Evolutionary conservation across 2,888 invertebrate species (phyloP).

Genomic region (Altica lythri): DNA sequence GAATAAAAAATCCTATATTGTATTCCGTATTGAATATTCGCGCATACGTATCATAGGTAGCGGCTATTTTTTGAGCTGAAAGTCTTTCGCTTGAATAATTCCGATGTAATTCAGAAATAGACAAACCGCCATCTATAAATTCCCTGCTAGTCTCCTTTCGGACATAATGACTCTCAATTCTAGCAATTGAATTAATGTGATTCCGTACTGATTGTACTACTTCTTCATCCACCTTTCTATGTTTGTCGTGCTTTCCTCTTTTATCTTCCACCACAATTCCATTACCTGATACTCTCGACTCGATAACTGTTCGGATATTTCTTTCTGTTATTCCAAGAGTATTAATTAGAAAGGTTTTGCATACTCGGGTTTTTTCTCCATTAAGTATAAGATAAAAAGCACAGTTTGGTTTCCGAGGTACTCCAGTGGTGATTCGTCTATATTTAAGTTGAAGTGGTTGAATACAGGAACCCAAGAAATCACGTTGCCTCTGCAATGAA

Average conservation of each 20-base stretch:
- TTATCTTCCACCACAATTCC: not conserved
- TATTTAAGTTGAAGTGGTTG: constrained; percentile 9
- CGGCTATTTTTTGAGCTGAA: not conserved
- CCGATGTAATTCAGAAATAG: not conserved
- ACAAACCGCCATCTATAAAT: not conserved
- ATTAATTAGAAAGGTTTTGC: constrained; percentile 10
- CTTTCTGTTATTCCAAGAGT: constrained; percentile 7
- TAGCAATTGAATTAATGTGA: not conserved
- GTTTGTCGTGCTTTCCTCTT: constrained; percentile 3
- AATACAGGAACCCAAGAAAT: constrained; percentile 13
- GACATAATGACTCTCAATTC: not conserved
- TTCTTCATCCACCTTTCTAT: not conserved
- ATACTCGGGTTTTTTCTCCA: constrained; percentile 13
- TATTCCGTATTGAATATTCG: no score
- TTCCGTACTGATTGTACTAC: not conserved
- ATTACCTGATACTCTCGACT: not conserved
- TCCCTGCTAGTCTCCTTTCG: not conserved
- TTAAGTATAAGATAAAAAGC: constrained; percentile 8
- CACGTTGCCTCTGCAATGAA: constrained; percentile 2
- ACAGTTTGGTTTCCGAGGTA: constrained; percentile 10
- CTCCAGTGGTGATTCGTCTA: constrained; percentile 6
- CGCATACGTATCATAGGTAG: not conserved
- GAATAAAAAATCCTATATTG: constrained; percentile 7
- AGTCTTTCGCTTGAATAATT: not conserved
- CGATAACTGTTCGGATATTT: constrained; percentile 11